phyloP scores from a whole-genome alignment of 1,140 invertebrate genomes.

The Lethrus apterus region DNA sequence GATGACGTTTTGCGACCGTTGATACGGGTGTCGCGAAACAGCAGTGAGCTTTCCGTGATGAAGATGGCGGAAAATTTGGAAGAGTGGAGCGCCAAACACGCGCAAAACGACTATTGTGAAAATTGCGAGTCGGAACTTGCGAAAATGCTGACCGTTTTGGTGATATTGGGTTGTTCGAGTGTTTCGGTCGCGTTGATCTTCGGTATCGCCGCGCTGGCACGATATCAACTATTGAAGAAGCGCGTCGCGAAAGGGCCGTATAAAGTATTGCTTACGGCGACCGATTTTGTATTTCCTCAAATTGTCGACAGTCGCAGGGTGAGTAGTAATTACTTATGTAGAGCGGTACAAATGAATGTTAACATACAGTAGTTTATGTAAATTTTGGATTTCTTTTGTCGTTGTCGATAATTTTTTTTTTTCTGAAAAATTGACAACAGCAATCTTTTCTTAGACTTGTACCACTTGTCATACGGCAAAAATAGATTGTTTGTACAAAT shows the following conservation, averaged over 20 bases:
- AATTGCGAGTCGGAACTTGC: conserved; percentile 28
- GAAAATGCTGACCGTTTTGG: conserved; percentile 25
- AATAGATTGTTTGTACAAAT: too few relatives aligned
- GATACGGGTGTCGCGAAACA: conserved; percentile 23
- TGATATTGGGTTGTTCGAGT: conserved; percentile 33
- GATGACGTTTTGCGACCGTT: conserved; percentile 20
- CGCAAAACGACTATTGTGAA: conserved; percentile 36
- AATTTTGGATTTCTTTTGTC: conserved; percentile 8
- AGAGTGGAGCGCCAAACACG: conserved; percentile 36
- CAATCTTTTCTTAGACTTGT: too few relatives aligned
- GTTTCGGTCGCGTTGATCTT: conserved; percentile 31
- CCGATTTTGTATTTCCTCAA: conserved; percentile 67
- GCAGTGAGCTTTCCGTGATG: conserved; percentile 22
- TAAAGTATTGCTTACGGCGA: conserved; percentile 65
- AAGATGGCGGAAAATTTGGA: conserved; percentile 30
- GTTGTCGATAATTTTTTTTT: too few relatives aligned
- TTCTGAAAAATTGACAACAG: too few relatives aligned
- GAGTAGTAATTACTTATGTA: conserved; percentile 29
- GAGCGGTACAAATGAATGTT: not conserved
- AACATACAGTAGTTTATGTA: conserved; percentile 7
- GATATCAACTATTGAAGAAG: conserved; percentile 57
- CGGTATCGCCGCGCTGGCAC: conserved; percentile 26
- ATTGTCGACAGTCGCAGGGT: conserved; percentile 57
- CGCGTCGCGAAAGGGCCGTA: conserved; percentile 65
- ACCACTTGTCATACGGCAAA: too few relatives aligned